These are phyloP conservation scores for Megaptera novaeangliae DNA, from an alignment of 2,113 vertebrate genomes.

Conservation along the genomic window DNA sequence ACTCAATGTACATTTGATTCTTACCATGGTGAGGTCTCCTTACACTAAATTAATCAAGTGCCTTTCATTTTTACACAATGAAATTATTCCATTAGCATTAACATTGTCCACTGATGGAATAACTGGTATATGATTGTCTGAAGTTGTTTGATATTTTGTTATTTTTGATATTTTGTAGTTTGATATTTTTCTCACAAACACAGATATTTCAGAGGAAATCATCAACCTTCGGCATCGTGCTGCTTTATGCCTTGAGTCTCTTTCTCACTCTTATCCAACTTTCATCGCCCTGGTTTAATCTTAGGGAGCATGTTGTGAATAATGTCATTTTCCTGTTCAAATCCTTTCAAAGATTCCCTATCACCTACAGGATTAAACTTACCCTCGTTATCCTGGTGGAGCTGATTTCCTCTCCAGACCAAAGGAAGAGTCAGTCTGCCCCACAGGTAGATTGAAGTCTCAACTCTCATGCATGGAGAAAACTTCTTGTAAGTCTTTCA, in stretches of 20 bases:
- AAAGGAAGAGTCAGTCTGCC: not conserved
- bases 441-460: not conserved
- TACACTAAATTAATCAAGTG: not conserved
- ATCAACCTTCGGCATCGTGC: not conserved
- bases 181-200: not conserved
- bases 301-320: not conserved
- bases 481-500: not conserved
- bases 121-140: too few species aligned
- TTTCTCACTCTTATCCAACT: not conserved
- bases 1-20: not conserved
- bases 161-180: not conserved
- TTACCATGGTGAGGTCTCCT: not conserved
- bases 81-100: not conserved
- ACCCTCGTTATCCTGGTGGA: not conserved
- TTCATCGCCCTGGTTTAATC: not conserved
- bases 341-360: not conserved
- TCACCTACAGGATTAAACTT: not conserved
- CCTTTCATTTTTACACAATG: not conserved
- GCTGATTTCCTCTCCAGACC: not conserved
- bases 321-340: not conserved
- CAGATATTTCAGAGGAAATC: not conserved
- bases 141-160: not conserved
- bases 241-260: not conserved
- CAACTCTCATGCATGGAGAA: not conserved
- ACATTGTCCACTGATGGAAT: not conserved